Evolutionary conservation across 1,140 invertebrate species (phyloP), one percentile per base, ranked within the genome.

Genomic region (Tetragonula clypearis): DNA sequence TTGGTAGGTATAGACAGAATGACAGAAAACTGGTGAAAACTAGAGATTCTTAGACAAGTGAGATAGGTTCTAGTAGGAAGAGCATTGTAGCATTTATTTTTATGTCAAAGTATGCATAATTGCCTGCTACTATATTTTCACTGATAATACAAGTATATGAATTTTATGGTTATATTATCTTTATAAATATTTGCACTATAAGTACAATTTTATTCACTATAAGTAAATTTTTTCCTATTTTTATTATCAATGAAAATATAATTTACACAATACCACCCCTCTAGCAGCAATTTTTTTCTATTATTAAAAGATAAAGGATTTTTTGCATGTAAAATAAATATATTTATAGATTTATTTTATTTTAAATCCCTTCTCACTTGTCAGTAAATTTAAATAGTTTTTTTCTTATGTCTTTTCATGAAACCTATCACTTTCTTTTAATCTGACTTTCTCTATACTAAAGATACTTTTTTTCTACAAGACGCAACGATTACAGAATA

Each of bases 1-100:
- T 93, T 94, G 90, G 88, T 92, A 93, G 90, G 90, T 92, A 90
- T n/a, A 90, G 89, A 88, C 11, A 90, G 89, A 91, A 88, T 90
- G 75, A 79, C 56, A 91, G 89, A 88, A 77, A 88, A 86, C 65
- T 79, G 78, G 85, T 83, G 80, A 91, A 84, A 84, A 86, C 77
- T 68, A 81, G 76, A 88, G 85, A 81, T 80, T 90, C 76, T 66
- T 79, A 88, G 79, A 88, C 77, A 90, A 88, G 79, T 88, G 77
- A 88, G 86, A 87, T 26, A 87, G 86, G 84, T 85, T 85, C 74
- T 85, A 69, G 74, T 72, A 73, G 78, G 86, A 65, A 80, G 23
- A 79, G 17, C 8, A 65, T 82, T 66, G 3, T 66, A 41, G 19
- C 58, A 30, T 26, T 73, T 58, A 19, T 62, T 41, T 74, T n/a